Base-by-base conservation (phyloP, 2,888 invertebrate species). In the Leuctra nigra region DNA sequence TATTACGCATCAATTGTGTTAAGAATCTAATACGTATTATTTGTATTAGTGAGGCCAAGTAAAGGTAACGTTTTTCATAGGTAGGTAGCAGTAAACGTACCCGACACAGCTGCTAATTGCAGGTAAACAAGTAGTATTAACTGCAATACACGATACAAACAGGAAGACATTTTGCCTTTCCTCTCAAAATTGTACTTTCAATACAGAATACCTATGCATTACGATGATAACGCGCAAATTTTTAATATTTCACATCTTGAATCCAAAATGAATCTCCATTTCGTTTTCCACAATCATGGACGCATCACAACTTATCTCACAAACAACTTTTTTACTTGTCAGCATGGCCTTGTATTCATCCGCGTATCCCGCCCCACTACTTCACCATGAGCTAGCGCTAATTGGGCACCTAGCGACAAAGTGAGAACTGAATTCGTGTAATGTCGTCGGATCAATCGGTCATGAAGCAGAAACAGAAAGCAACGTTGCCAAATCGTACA, bases 151-250 rank as follows among this genome's bases (percentile, higher is more conserved):
- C 54, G 53, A 56, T 50, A 24, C 35, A 39, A 41, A 59, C 59
- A 56, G 59, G 59, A 61, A 61, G 61, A 61, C 61, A 59, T 58
- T 44, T 48, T 59, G 53, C 36, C 52, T 46, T 54, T 50, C 24
- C 29, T 48, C 23, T 18, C 53, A 33, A 23, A 16, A 52, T 48
- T 59, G 59, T 47, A 59, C 39, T 44, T 53, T 35, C 38, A 55
- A 53, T 54, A 53, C 24, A 41, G 35, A 44, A 56, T 46, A 20
- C 14, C 13, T 41, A 7, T 24, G 44, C 22, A 22, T 44, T 13
- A 20, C 18, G 4, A 22, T 20, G 44, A 44, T 22, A 23, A 44
- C 2, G 22, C 22, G 20, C 23, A n/a, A 16, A 16, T 20, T 44
- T 23, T 44, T n/a, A 22, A 33, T 50, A 50, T 22, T 50, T 50